phyloP scores from a whole-genome alignment of 2,888 invertebrate species.

The Luffia ferchaultella region DNA sequence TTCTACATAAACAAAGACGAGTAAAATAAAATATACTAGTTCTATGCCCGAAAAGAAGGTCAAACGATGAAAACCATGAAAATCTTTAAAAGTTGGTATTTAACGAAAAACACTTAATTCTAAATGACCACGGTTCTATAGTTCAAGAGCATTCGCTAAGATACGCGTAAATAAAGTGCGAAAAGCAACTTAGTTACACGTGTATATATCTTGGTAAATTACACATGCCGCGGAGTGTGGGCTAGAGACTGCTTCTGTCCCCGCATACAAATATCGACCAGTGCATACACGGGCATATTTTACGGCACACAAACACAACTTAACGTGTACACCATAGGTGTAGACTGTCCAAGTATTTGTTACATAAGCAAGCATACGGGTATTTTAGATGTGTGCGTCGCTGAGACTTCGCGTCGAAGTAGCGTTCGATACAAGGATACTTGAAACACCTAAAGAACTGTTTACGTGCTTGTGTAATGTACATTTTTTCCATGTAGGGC shows the following conservation, averaged over 20 bases:
- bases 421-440: slow-evolving; percentile 11
- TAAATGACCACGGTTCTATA: too few relatives aligned
- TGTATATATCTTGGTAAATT: slow-evolving; percentile 2
- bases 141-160: too few relatives aligned
- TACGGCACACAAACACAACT: slow-evolving; percentile 17
- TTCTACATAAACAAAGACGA: too few relatives aligned
- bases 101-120: too few relatives aligned
- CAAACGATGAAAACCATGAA: too few relatives aligned
- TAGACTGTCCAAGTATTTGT: slow-evolving; percentile 8
- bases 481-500: too few relatives aligned
- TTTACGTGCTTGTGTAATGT: too few relatives aligned
- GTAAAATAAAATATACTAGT: too few relatives aligned
- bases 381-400: slow-evolving; percentile 22
- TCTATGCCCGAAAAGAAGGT: too few relatives aligned
- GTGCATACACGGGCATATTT: background rate
- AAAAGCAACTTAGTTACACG: background rate
- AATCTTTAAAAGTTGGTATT: too few relatives aligned
- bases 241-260: slow-evolving; percentile 7
- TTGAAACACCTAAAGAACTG: background rate
- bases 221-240: slow-evolving; percentile 6
- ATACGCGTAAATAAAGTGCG: too few relatives aligned
- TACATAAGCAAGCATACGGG: slow-evolving; percentile 22
- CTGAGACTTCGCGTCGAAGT: slow-evolving; percentile 31
- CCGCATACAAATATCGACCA: slow-evolving; percentile 5
- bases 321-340: slow-evolving; percentile 13